Percentiles rank a stretch among this genome's conserved stretches.
phyloP scores from a whole-genome alignment of 2,113 vertebrate genomes.

The Marmota flaviventris region DNA sequence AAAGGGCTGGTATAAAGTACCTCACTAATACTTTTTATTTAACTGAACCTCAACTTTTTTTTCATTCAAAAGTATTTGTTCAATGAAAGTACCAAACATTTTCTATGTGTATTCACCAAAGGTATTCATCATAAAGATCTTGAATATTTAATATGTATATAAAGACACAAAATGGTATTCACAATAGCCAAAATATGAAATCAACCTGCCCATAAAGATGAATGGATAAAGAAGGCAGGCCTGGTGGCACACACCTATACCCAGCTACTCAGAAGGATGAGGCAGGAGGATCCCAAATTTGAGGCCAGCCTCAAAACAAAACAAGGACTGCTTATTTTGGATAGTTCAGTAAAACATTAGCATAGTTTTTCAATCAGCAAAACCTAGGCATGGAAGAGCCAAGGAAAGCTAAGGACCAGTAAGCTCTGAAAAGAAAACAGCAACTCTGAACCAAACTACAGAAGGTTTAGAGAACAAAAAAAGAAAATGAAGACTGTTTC shows the following conservation, averaged over 20 bases:
- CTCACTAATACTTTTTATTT: not conserved
- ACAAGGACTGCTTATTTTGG: too few species aligned
- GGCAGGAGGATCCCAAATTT: too few species aligned
- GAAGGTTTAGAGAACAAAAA: not conserved
- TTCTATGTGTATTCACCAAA: constrained; percentile 36
- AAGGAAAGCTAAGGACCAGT: not conserved
- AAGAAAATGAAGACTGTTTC: not conserved
- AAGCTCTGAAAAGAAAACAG: not conserved
- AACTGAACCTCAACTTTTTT: not conserved
- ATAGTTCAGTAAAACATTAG: not conserved
- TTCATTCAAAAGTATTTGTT: not conserved
- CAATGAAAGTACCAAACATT: not conserved
- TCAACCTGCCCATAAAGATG: not conserved
- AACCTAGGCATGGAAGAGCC: not conserved
- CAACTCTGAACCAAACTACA: not conserved
- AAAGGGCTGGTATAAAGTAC: not conserved
- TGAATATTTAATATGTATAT: not conserved
- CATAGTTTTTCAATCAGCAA: not conserved
- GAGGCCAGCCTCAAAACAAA: not conserved
- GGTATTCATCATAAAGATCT: not conserved
- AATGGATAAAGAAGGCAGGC: not conserved
- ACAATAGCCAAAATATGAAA: not conserved
- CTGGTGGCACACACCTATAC: not conserved
- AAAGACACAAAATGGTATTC: not conserved
- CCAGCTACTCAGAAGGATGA: not conserved